These are phyloP conservation scores for Bovichtus diacanthus DNA, from an alignment of 2,797 vertebrate species.

Conservation along the genomic window DNA sequence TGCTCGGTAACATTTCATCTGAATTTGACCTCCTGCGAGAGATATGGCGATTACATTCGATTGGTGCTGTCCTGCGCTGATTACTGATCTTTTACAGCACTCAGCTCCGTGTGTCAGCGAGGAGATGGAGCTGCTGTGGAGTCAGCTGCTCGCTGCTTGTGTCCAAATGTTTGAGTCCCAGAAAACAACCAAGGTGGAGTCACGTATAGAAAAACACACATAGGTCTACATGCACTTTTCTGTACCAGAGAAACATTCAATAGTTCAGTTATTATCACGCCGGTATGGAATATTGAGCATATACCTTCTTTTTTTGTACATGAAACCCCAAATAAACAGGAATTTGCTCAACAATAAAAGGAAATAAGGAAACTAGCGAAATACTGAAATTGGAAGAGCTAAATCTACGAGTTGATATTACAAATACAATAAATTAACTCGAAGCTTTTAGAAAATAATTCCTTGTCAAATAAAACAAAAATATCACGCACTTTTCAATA, in stretches of 20 bases:
- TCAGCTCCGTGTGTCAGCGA: slow-evolving; percentile 81
- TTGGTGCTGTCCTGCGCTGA: slow-evolving; percentile 86
- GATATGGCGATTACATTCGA: slow-evolving; percentile 90
- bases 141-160: slow-evolving; percentile 8
- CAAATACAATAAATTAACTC: too few relatives aligned
- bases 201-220: background rate
- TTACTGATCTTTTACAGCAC: slow-evolving; percentile 88
- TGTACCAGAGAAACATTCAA: background rate
- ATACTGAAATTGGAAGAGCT: background rate
- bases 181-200: background rate
- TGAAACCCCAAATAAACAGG: background rate
- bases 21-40: slow-evolving; percentile 87
- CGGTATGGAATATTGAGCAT: background rate
- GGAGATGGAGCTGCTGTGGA: background rate
- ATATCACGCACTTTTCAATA: too few relatives aligned
- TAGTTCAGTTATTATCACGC: background rate
- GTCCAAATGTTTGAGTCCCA: slow-evolving; percentile 13
- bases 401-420: background rate
- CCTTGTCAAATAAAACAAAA: background rate
- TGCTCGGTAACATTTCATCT: slow-evolving; percentile 92
- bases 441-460: too few relatives aligned
- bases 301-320: too few relatives aligned
- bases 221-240: background rate
- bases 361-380: background rate
- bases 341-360: background rate